Percentiles rank a stretch among this genome's conserved stretches.
Conservation (phyloP, 2,797 vertebrate genomes). For the Pseudochirops cupreus region DNA sequence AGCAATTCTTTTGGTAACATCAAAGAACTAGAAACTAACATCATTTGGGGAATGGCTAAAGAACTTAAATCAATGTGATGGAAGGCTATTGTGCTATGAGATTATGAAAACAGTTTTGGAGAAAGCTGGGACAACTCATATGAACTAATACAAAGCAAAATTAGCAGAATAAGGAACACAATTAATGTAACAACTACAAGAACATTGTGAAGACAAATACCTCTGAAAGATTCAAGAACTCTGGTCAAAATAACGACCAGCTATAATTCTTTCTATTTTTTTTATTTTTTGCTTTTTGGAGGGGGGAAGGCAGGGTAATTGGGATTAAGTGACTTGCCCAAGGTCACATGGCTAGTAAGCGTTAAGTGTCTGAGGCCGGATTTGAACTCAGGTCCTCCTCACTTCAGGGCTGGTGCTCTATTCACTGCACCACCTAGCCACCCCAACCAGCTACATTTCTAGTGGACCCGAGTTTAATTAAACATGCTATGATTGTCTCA, state of each 20-base stretch:
- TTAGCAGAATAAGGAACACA: not conserved
- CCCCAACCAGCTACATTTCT: not conserved
- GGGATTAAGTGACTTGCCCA: no score
- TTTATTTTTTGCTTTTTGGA: no score
- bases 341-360: no score
- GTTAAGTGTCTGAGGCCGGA: no score
- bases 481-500: not conserved
- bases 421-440: no score
- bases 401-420: no score
- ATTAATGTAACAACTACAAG: not conserved
- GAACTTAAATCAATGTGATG: not conserved
- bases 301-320: no score
- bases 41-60: not conserved
- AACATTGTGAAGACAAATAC: not conserved
- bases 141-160: not conserved
- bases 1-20: not conserved
- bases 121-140: not conserved
- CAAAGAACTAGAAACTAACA: not conserved
- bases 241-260: not conserved
- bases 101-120: not conserved
- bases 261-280: not conserved
- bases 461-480: not conserved
- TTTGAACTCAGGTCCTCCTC: no score
- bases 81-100: not conserved
- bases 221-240: not conserved